Conservation (phyloP, 2,888 invertebrate species). For the Lamproptera curius region DNA sequence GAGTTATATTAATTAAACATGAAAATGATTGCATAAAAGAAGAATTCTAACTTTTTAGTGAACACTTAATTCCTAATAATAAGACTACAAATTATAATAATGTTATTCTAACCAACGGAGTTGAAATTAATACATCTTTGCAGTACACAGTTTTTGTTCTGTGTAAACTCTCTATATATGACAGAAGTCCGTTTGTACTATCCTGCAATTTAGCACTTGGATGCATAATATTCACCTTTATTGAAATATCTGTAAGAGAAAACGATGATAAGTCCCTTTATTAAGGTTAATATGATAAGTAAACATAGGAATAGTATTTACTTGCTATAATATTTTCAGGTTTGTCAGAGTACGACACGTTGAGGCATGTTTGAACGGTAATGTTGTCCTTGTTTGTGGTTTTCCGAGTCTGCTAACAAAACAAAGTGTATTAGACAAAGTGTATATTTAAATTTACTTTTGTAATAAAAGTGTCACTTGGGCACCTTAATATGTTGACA, state of each 20-base stretch:
- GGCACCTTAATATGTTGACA: too few relatives aligned
- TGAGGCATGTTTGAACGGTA: slow-evolving; percentile 36
- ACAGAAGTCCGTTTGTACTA: slow-evolving; percentile 12
- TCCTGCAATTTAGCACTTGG: slow-evolving; percentile 27
- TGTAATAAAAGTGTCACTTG: too few relatives aligned
- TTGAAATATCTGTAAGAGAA: slow-evolving; percentile 33
- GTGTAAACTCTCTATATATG: slow-evolving; percentile 24
- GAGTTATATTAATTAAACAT: too few relatives aligned
- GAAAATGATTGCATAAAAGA: too few relatives aligned
- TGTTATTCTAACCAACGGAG: slow-evolving; percentile 18
- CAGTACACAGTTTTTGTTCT: slow-evolving; percentile 6
- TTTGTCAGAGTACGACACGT: slow-evolving; percentile 32
- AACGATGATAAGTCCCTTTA: too few relatives aligned
- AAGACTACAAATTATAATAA: too few relatives aligned
- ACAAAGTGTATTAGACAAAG: too few relatives aligned
- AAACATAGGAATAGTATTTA: slow-evolving; percentile 26
- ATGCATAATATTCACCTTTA: slow-evolving; percentile 33
- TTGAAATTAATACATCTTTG: slow-evolving; percentile 6
- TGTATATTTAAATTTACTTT: too few relatives aligned
- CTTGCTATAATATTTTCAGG: slow-evolving; percentile 31
- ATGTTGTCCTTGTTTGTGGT: slow-evolving; percentile 22
- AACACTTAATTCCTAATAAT: too few relatives aligned
- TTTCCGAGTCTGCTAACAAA: slow-evolving; percentile 22
- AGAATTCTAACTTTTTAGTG: too few relatives aligned
- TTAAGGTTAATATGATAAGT: too few relatives aligned